Evolutionary conservation across 2,113 vertebrate genomes (phyloP).

Genomic region (Cranoglanis bouderius): DNA sequence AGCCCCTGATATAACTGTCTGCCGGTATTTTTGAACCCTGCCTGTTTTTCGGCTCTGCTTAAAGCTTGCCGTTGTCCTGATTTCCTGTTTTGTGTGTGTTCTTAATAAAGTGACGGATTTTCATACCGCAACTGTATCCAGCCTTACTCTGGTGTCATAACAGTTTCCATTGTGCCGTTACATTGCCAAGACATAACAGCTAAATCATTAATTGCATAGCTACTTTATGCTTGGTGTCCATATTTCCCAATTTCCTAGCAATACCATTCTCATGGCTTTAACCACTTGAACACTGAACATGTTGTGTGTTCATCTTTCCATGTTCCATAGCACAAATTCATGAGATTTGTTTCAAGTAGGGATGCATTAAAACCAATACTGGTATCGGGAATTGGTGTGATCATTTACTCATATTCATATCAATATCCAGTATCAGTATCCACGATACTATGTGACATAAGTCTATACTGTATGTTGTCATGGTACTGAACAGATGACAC

Average conservation of each 20-base stretch:
- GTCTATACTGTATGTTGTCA: neutral
- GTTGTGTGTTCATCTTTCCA: neutral
- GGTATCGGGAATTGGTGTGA: neutral
- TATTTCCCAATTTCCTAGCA: neutral
- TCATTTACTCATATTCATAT: neutral
- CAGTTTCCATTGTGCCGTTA: neutral
- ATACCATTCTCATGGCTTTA: neutral
- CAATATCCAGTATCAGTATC: neutral
- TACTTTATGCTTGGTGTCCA: neutral
- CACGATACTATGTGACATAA: neutral
- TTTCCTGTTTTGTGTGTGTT: too few species aligned
- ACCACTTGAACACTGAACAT: neutral
- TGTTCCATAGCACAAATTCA: neutral
- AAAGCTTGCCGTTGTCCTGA: too few species aligned
- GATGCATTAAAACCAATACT: neutral
- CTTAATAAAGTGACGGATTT: too few species aligned
- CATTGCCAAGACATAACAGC: neutral
- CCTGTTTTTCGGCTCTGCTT: too few species aligned
- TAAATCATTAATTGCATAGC: neutral
- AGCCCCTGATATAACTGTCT: too few species aligned
- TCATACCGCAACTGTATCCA: too few species aligned
- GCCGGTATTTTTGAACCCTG: too few species aligned
- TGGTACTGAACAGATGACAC: neutral
- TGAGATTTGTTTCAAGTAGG: neutral
- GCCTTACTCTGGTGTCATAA: too few species aligned